These are phyloP conservation scores for Proctacanthus coquilletti DNA, from an alignment of 1,140 invertebrate species.

Conservation along the genomic window DNA sequence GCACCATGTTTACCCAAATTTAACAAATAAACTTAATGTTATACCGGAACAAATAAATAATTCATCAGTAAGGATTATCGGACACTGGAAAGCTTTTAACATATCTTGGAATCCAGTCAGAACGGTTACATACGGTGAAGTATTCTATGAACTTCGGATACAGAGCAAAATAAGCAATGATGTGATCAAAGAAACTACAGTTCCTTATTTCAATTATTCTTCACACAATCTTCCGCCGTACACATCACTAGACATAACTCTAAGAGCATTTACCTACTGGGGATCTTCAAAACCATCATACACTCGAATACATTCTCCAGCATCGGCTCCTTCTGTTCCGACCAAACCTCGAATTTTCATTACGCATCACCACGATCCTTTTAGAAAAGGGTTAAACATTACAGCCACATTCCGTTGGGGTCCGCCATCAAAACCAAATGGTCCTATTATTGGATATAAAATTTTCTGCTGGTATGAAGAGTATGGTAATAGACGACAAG, in stretches of 20 bases:
- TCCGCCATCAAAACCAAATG: slow-evolving; percentile 51
- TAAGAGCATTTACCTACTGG: slow-evolving; percentile 75
- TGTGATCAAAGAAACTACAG: slow-evolving; percentile 18
- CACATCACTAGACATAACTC: slow-evolving; percentile 46
- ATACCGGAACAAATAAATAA: slow-evolving; percentile 48
- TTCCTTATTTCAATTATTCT: slow-evolving; percentile 29
- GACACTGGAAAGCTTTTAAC: slow-evolving; percentile 57
- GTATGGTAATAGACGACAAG: no score
- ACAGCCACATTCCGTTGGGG: slow-evolving; percentile 59
- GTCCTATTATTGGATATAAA: slow-evolving; percentile 10
- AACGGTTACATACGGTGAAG: slow-evolving; percentile 60
- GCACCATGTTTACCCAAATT: slow-evolving; percentile 38
- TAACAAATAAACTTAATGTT: slow-evolving; percentile 38
- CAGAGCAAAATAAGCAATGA: slow-evolving; percentile 17
- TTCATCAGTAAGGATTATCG: slow-evolving; percentile 46
- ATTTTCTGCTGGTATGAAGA: slow-evolving; percentile 41
- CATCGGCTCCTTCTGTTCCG: slow-evolving; percentile 55
- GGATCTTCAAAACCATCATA: slow-evolving; percentile 47
- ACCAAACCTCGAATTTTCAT: slow-evolving; percentile 51
- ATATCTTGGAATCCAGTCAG: slow-evolving; percentile 60
- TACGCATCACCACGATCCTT: slow-evolving; percentile 27
- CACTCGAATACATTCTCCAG: slow-evolving; percentile 43
- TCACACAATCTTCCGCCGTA: slow-evolving; percentile 43
- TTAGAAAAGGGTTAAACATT: slow-evolving; percentile 13
- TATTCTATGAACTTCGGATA: slow-evolving; percentile 72